Conservation (phyloP, 2,113 vertebrate genomes). For the Phoxinus phoxinus region DNA sequence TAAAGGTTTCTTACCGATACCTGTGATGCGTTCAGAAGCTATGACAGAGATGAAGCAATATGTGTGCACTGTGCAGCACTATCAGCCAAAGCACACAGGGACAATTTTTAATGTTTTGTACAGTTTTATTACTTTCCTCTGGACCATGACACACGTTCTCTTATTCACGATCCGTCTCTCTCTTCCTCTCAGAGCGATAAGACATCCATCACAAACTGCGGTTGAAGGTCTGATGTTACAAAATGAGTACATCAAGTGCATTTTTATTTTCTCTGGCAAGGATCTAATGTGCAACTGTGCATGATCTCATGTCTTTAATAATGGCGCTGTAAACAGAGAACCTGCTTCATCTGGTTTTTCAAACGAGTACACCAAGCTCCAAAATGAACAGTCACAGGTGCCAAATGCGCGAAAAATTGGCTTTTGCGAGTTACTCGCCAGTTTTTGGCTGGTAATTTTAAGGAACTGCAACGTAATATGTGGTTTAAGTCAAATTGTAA, state of each 20-base stretch:
- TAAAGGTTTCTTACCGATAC: constrained; percentile 14
- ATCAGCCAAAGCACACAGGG: constrained; percentile 28
- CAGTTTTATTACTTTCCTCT: constrained; percentile 32
- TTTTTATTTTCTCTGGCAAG: constrained; percentile 49
- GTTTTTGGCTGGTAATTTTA: neutral
- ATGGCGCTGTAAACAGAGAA: constrained; percentile 39
- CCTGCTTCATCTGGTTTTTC: constrained; percentile 40
- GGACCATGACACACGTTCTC: constrained; percentile 27
- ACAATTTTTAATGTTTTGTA: constrained; percentile 11
- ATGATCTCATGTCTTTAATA: constrained; percentile 49
- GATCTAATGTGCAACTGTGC: constrained; percentile 40
- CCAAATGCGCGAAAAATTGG: constrained; percentile 4
- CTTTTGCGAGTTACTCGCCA: neutral
- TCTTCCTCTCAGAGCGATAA: constrained; percentile 47
- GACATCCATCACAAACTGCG: constrained; percentile 36
- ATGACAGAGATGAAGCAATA: constrained; percentile 22
- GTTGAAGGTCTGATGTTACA: constrained; percentile 47
- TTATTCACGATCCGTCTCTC: constrained; percentile 2
- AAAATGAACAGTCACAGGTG: constrained; percentile 13
- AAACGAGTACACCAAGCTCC: neutral
- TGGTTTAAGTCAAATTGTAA: neutral
- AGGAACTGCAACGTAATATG: neutral
- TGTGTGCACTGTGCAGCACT: neutral
- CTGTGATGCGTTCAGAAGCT: constrained; percentile 1
- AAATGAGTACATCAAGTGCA: constrained; percentile 28